phyloP scores from a whole-genome alignment of 2,113 vertebrate genomes.

The Misgurnus anguillicaudatus region DNA sequence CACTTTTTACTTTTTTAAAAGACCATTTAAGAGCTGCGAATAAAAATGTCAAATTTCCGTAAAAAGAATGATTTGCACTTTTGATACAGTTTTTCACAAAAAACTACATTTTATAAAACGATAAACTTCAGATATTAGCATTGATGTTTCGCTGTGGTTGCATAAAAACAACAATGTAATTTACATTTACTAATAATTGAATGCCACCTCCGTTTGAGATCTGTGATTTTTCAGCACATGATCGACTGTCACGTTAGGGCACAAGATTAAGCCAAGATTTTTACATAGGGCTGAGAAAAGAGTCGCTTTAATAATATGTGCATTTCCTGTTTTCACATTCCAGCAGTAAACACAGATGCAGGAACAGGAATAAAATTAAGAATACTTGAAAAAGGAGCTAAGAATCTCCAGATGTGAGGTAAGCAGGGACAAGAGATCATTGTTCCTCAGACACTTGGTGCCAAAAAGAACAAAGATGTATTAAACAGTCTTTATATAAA shows the following conservation, averaged over 20 bases:
- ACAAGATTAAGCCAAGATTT: background rate
- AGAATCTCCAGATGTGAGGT: background rate
- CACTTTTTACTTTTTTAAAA: too few species aligned
- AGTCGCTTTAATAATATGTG: background rate
- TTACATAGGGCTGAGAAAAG: background rate
- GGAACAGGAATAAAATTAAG: background rate
- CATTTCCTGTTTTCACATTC: slow-evolving; percentile 6
- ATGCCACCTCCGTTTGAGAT: too few species aligned
- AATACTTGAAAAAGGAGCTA: background rate
- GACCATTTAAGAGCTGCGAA: too few species aligned
- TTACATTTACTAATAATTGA: too few species aligned
- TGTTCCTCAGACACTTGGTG: background rate
- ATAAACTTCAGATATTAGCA: too few species aligned
- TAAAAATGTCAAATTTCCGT: too few species aligned
- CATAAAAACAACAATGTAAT: too few species aligned
- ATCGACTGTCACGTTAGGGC: slow-evolving; percentile 4
- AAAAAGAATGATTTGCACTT: too few species aligned
- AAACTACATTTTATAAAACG: too few species aligned
- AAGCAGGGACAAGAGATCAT: background rate
- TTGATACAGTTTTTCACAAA: too few species aligned
- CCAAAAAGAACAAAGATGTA: background rate
- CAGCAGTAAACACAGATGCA: slow-evolving; percentile 1
- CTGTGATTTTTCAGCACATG: background rate
- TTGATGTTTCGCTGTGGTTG: too few species aligned
- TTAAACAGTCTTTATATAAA: too few species aligned